Evolutionary conservation across 2,113 vertebrate species (phyloP), one percentile per base, ranked within the genome.

Genomic region (Panurus biarmicus): DNA sequence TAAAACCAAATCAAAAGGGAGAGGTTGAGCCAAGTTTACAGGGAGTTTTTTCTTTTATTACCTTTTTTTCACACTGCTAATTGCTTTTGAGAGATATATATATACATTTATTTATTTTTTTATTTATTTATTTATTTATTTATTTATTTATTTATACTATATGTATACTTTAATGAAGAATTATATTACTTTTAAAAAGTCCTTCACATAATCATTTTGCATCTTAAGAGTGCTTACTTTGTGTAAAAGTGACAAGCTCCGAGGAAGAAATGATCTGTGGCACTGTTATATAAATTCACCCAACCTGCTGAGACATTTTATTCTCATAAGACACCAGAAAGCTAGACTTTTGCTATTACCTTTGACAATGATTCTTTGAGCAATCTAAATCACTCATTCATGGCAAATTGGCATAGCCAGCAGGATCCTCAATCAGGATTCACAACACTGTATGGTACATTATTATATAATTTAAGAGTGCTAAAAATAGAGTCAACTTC

Each of bases 271-370:
- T 94, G 8, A 78, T 91, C 66, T 87, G 33, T 86, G 76, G 24
- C 44, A 83, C 36, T 64, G 24, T 75, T 82, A 91, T 20, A 44
- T 87, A 94, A 96, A 91, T 82, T 85, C 70, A 69, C 11, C 48
- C 94, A 94, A 85, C 70, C 66, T 73, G 62, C 80, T 79, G 62
- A 73, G 80, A 85, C 66, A 53, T 91, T 91, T 87, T 85, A 81
- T 85, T 94, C 57, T 81, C 40, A 35, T 65, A 92, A 69, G 67
- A 58, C 13, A 3, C 15, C 50, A 76, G 53, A 85, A 87, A 54
- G 67, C 56, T 85, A 57, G 23, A 36, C 35, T 79, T 79, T 28
- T 79, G 25, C 40, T 73, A 7, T 53, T 79, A 42, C 19, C 22
- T 85, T 54, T 79, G 47, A 61, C n/a, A 65, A 8, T 12, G 15